phyloP scores from a whole-genome alignment of 2,888 invertebrate genomes.

The Perithous albicinctus region DNA sequence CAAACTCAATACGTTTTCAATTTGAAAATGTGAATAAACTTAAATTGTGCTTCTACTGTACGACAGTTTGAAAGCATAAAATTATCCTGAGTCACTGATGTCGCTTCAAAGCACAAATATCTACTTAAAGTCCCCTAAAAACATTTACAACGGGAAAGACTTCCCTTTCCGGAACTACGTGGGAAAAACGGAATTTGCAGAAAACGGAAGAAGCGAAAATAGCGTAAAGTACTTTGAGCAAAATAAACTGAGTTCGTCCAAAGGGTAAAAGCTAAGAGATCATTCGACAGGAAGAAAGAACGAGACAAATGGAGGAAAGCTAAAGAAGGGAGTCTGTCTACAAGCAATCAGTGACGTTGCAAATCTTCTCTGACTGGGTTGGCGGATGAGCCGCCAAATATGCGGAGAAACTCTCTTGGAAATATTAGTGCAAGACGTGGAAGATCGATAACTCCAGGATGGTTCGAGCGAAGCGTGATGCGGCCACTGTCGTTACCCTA shows the following conservation, averaged over 20 bases:
- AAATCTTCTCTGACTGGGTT: neutral
- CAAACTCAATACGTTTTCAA: neutral
- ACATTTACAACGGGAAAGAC: conserved; percentile 12
- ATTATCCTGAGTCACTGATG: conserved; percentile 47
- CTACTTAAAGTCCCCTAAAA: conserved; percentile 11
- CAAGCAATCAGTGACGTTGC: conserved; percentile 49
- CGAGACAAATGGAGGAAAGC: neutral
- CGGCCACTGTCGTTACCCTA: conserved; percentile 35
- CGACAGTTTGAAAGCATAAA: neutral
- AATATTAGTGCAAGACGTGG: conserved; percentile 19
- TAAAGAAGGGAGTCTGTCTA: neutral
- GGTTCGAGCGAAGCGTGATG: neutral
- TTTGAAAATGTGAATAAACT: neutral
- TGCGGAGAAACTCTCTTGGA: conserved; percentile 15
- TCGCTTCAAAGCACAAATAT: conserved; percentile 28
- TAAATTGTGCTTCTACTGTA: neutral
- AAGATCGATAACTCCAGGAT: conserved; percentile 43
- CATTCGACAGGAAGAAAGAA: neutral
- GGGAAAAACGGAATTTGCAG: neutral
- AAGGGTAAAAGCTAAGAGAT: neutral
- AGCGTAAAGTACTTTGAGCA: conserved; percentile 3
- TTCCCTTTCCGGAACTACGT: neutral
- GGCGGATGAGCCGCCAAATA: neutral
- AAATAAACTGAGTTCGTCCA: neutral
- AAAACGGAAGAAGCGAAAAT: neutral